Evolutionary conservation across 2,797 vertebrate species (phyloP), one percentile per base, ranked within the genome.

Genomic region (Coccyzus lansbergi): DNA sequence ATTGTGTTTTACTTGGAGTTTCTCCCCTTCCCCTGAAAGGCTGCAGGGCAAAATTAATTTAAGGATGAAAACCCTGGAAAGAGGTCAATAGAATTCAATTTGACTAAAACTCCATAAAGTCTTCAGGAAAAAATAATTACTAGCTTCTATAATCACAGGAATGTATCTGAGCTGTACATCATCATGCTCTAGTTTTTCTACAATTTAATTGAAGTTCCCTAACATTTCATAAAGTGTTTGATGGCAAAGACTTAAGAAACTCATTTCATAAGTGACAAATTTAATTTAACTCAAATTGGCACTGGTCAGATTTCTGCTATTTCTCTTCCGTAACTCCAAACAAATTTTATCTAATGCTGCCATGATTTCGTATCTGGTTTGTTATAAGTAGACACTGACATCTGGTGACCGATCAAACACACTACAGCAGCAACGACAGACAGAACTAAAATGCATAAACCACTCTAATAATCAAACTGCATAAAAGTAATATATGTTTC

Each of bases 371-470:
- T 18, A 18, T 28, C 28, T 25, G 58, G 5, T 93, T 52, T 83
- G 33, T 51, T 78, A 24, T 63, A 58, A 74, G 80, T 76, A 93
- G 82, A 95, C 52, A 96, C 88, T 97, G 97, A 97, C 98, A 97
- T 86, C 97, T 97, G 86, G 82, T 96, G 97, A 96, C 80, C 53
- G 63, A 6, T 29, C 8, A 48, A 51, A 76, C 82, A 84, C 80
- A 96, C 44, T 97, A 64, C 97, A 96, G 82, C 71, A 75, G 63
- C 26, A 86, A 81, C n/a, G n/a, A 44, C 17, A 42, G 20, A 2
- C 12, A 70, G 31, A 86, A 16, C 6, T 16, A 76, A 77, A 76
- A 76, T 6, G 11, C 18, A 46, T 4, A 38, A 44, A 60, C 6
- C 51, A 74, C 58, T 65, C 59, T 29, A 60, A 68, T 7, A 90